phyloP scores from a whole-genome alignment of 2,888 invertebrate genomes.

The Drosophila kambysellisi region DNA sequence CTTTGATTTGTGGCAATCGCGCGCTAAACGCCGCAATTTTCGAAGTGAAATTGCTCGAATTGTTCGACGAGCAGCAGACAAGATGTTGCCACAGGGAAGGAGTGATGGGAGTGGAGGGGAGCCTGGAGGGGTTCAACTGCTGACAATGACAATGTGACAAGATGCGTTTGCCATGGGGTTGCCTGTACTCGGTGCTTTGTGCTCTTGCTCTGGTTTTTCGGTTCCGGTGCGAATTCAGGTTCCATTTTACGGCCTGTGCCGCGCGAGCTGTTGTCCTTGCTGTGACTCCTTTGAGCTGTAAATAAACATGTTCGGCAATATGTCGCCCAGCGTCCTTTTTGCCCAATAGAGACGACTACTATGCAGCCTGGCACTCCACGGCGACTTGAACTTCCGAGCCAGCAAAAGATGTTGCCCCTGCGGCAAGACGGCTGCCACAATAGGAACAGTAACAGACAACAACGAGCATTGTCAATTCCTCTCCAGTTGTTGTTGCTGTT shows the following conservation, averaged over 20 bases:
- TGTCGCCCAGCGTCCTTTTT: conserved; percentile 57
- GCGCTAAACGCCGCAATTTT: conserved; percentile 80
- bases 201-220: conserved; percentile 11
- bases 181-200: background rate
- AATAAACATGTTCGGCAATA: conserved; percentile 78
- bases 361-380: conserved; percentile 12
- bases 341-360: conserved; percentile 26
- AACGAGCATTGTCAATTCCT: conserved; percentile 43
- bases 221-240: conserved; percentile 42
- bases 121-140: background rate
- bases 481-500: conserved; percentile 8
- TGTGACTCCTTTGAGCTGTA: conserved; percentile 58
- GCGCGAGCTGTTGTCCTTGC: conserved; percentile 62
- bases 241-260: conserved; percentile 17
- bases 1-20: conserved; percentile 81
- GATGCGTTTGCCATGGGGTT: conserved; percentile 36
- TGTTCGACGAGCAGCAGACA: conserved; percentile 60
- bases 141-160: conserved; percentile 36
- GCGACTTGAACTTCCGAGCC: conserved; percentile 43
- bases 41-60: conserved; percentile 78
- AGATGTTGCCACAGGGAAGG: conserved; percentile 11
- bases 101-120: background rate
- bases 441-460: background rate
- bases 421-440: conserved; percentile 30
- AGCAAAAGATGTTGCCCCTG: conserved; percentile 53